These are phyloP conservation scores for Montipora capricornis DNA, from an alignment of 64 coral and sea anemone genomes.

Conservation along the genomic window DNA sequence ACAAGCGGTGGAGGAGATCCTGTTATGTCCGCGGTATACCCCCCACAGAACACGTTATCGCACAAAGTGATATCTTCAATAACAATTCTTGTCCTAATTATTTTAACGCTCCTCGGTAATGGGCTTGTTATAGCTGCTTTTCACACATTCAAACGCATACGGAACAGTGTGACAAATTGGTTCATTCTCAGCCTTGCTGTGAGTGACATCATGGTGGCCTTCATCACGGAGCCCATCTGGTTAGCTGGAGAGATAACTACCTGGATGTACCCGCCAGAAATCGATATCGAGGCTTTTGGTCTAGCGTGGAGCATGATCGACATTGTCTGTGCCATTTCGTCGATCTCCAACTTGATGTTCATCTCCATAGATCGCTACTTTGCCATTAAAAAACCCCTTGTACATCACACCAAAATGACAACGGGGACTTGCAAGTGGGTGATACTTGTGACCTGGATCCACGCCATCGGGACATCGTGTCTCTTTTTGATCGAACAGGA, in stretches of 20 bases:
- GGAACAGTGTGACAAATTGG: conserved; percentile 86
- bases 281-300: neutral
- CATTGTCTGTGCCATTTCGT: conserved; percentile 82
- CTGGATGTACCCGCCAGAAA: conserved; percentile 68
- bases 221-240: conserved; percentile 92
- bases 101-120: conserved; percentile 87
- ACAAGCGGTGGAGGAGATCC: neutral
- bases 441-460: conserved; percentile 74
- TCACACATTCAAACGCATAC: conserved; percentile 81
- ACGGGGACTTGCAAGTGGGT: conserved; percentile 67
- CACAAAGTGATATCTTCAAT: conserved; percentile 89
- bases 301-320: conserved; percentile 75
- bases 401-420: conserved; percentile 95
- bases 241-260: conserved; percentile 72
- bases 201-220: conserved; percentile 86
- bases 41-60: conserved; percentile 27
- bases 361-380: conserved; percentile 95
- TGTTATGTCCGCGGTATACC: too few relatives aligned
- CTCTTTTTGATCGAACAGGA: conserved; percentile 23
- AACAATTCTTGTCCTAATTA: conserved; percentile 76
- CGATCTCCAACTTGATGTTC: conserved; percentile 92
- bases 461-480: conserved; percentile 56
- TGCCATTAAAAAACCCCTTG: conserved; percentile 84
- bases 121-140: conserved; percentile 84
- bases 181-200: conserved; percentile 87